These are phyloP conservation scores for Anastatus disparis DNA, from an alignment of 1,140 invertebrate genomes.

Conservation along the genomic window DNA sequence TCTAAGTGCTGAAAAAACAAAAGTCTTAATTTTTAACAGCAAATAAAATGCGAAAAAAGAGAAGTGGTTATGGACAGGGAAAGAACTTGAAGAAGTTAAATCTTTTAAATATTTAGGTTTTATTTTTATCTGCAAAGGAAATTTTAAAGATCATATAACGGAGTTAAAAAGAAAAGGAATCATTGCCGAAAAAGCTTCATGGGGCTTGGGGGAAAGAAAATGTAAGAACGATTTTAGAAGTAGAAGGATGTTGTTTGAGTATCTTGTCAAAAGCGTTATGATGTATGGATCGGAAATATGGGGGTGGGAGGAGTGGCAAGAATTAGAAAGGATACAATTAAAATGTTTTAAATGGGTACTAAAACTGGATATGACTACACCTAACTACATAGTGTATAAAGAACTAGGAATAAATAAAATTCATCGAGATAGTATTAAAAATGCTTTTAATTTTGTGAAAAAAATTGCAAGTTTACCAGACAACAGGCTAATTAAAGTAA, in stretches of 20 bases:
- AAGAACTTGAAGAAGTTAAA: conserved; percentile 37
- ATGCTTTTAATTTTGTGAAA: conserved; percentile 18
- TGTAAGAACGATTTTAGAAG: no score
- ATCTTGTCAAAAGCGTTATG: conserved; percentile 37
- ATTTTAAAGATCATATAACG: conserved; percentile 24
- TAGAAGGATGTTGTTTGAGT: no score
- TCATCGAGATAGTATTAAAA: neutral
- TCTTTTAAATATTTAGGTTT: no score
- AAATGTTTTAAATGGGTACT: conserved; percentile 36
- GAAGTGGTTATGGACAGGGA: no score
- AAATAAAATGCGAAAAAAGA: neutral
- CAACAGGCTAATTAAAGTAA: conserved; percentile 15
- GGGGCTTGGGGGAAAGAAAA: conserved; percentile 13
- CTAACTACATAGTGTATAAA: conserved; percentile 34
- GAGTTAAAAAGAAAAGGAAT: conserved; percentile 31
- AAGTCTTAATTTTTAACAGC: neutral
- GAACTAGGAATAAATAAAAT: conserved; percentile 12
- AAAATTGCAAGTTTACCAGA: conserved; percentile 3
- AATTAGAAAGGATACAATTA: conserved; percentile 31
- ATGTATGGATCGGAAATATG: conserved; percentile 39
- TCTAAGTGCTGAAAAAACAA: neutral
- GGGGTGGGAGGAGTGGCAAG: conserved; percentile 36
- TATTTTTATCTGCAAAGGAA: conserved; percentile 29
- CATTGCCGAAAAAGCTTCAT: conserved; percentile 16
- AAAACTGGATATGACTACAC: conserved; percentile 35